Conservation (phyloP, 2,888 invertebrate genomes). For the Lamproptera curius region DNA sequence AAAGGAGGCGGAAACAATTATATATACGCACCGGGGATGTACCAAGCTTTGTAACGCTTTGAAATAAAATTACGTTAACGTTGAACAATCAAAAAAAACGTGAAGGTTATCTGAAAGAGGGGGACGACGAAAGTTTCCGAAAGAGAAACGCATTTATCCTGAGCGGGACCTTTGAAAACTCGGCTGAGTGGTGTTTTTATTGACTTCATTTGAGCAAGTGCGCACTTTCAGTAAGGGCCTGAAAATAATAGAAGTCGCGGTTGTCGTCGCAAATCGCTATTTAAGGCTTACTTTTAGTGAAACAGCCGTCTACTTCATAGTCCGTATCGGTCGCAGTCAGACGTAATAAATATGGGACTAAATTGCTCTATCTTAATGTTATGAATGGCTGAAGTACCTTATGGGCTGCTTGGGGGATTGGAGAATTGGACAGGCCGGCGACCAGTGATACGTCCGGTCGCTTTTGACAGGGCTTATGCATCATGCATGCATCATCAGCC, state of each 20-base stretch:
- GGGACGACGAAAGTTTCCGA: conserved; percentile 7
- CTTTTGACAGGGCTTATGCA: too few species aligned
- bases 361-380: too few species aligned
- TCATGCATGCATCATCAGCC: too few species aligned
- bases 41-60: background rate
- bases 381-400: too few species aligned
- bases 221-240: conserved; percentile 11
- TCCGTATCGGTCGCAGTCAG: too few species aligned
- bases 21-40: background rate
- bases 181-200: conserved; percentile 20
- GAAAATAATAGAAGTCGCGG: conserved; percentile 13
- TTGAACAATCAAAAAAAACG: too few species aligned
- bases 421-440: conserved; percentile 9
- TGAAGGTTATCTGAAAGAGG: background rate
- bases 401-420: conserved; percentile 1
- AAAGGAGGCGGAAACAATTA: background rate
- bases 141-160: conserved; percentile 6
- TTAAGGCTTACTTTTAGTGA: too few species aligned
- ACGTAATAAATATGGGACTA: too few species aligned
- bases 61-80: background rate
- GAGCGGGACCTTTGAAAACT: conserved; percentile 8
- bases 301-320: too few species aligned
- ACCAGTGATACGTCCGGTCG: too few species aligned
- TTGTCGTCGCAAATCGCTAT: too few species aligned
- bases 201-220: conserved; percentile 17